phyloP scores from a whole-genome alignment of 2,888 invertebrate species.

The Xestia ashworthii region DNA sequence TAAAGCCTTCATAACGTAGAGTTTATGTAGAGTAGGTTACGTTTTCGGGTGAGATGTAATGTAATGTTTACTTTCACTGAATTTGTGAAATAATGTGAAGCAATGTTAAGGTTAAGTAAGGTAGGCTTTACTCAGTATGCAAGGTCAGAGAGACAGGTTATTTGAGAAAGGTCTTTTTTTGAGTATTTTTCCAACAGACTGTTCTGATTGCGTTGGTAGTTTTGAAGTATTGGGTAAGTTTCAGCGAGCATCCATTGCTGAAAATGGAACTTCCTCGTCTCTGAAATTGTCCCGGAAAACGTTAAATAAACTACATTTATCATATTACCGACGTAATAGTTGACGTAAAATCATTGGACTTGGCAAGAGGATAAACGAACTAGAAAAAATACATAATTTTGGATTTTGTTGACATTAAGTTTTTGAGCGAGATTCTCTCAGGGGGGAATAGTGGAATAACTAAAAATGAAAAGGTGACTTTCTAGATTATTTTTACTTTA shows the following conservation, averaged over 20 bases:
- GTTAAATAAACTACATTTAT: not conserved
- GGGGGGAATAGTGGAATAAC: too few species aligned
- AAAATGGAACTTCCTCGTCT: not conserved
- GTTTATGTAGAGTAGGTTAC: slow-evolving; percentile 60
- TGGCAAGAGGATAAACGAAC: not conserved
- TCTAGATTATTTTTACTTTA: too few species aligned
- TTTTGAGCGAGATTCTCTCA: too few species aligned
- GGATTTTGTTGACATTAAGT: too few species aligned
- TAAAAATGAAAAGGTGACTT: too few species aligned
- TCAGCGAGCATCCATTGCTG: not conserved
- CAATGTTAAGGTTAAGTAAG: slow-evolving; percentile 37
- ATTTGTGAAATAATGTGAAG: slow-evolving; percentile 36
- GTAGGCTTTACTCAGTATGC: slow-evolving; percentile 5
- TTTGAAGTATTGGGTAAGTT: not conserved
- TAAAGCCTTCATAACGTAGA: slow-evolving; percentile 22
- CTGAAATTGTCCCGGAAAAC: not conserved
- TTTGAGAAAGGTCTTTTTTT: not conserved
- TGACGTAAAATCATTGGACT: not conserved
- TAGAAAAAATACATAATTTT: too few species aligned
- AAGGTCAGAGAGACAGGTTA: slow-evolving; percentile 16
- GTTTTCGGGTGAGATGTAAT: slow-evolving; percentile 47
- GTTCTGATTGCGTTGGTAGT: not conserved
- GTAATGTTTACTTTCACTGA: slow-evolving; percentile 52
- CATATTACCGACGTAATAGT: not conserved
- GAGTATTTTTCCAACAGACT: too few species aligned